Percentiles rank a stretch among this genome's conserved stretches.
phyloP scores from a whole-genome alignment of 2,113 vertebrate species.

The Spilogale gracilis region DNA sequence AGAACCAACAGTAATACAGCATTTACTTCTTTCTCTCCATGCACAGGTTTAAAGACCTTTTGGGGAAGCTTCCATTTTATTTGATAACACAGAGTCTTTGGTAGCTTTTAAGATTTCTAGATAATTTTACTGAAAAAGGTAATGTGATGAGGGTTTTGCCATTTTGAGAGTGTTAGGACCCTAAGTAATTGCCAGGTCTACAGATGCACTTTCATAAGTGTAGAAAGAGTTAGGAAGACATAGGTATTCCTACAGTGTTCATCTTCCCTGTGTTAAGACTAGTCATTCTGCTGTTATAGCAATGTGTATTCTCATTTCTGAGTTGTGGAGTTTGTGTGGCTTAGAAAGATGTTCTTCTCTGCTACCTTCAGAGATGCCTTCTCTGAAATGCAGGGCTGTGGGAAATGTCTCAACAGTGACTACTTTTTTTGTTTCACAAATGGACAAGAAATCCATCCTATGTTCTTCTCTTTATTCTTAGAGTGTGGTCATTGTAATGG shows the following conservation, averaged over 20 bases:
- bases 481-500: not conserved
- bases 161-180: not conserved
- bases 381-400: not conserved
- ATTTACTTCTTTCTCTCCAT: conserved; percentile 22
- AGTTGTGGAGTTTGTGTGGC: not conserved
- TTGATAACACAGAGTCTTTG: not conserved
- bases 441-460: not conserved
- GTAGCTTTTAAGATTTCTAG: conserved; percentile 17
- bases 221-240: not conserved
- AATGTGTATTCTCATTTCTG: not conserved
- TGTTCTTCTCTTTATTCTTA: not conserved
- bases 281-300: not conserved
- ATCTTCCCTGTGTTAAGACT: not conserved
- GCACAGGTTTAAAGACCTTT: not conserved
- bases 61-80: conserved; percentile 22
- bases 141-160: not conserved
- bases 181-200: not conserved
- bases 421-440: not conserved
- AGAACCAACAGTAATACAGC: conserved; percentile 1
- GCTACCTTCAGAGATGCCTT: not conserved
- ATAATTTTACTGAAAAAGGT: not conserved
- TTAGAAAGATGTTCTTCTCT: not conserved
- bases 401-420: not conserved
- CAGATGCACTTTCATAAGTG: not conserved
- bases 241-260: not conserved